These are phyloP conservation scores for Mechanitis mazaeus DNA, from an alignment of 2,888 invertebrate species.

Conservation along the genomic window DNA sequence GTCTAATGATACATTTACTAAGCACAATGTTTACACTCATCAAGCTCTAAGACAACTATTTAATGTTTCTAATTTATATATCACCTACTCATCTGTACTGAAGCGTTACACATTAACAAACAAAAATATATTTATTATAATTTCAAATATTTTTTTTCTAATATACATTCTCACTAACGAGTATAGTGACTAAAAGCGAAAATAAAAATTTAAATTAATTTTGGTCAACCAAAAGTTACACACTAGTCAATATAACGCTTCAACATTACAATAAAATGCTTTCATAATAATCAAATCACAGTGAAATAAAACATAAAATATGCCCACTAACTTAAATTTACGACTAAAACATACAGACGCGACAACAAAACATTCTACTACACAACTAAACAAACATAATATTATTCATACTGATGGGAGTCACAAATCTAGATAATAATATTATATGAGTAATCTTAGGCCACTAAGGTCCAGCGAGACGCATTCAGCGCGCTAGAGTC, in stretches of 20 bases:
- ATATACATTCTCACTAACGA: constrained; percentile 31
- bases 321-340: constrained; percentile 70
- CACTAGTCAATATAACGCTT: constrained; percentile 39
- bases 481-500: constrained; percentile 11
- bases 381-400: constrained; percentile 31
- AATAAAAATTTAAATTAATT: constrained; percentile 24
- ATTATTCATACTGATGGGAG: constrained; percentile 45
- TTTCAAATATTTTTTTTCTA: constrained; percentile 27
- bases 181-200: constrained; percentile 30
- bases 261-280: constrained; percentile 61
- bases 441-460: constrained; percentile 10
- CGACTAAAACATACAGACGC: constrained; percentile 44
- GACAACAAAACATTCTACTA: constrained; percentile 24
- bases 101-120: constrained; percentile 55
- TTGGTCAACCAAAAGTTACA: constrained; percentile 28
- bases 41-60: constrained; percentile 72
- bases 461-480: constrained; percentile 10
- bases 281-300: constrained; percentile 70
- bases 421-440: constrained; percentile 33
- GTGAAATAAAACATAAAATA: constrained; percentile 66
- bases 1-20: constrained; percentile 69
- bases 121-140: constrained; percentile 25
- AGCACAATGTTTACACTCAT: constrained; percentile 75
- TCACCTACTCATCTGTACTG: constrained; percentile 68
- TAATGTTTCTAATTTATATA: constrained; percentile 61